Base-by-base conservation (phyloP, 2,797 vertebrate genomes). In the Mycteria americana region DNA sequence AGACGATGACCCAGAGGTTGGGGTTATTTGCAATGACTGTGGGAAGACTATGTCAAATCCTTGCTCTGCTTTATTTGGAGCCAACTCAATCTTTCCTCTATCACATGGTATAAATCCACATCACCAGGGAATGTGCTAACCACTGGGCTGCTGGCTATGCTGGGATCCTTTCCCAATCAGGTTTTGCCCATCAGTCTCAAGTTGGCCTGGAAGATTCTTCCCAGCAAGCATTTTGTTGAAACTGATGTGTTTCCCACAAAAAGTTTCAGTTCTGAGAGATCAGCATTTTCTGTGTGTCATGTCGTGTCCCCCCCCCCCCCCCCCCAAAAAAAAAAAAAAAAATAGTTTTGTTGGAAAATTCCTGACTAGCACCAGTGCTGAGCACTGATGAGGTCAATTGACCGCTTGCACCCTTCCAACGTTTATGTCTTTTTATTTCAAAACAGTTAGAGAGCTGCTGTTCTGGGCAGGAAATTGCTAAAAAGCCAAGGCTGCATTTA, bases 401-500 rank as follows among this genome's bases (percentile, higher is more conserved):
- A 74, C 79, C 5, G 1, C 75, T 93, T 89, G 46, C 73, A 88
- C 69, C 84, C 62, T 85, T 86, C 78, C 85, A 96, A 76, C 8
- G 3, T 93, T 83, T 68, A 62, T 85, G 70, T 78, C 76, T 94
- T 88, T 94, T 81, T 88, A 91, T 96, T 97, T 96, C 89, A 94
- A 75, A 94, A 87, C 82, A 74, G 43, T 82, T 77, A 63, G 60
- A 94, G 73, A 77, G 50, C 89, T 94, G 81, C 85, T 93, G 16
- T 89, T 92, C 73, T 84, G 63, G 86, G 73, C 93, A 97, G 95
- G 94, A 95, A 96, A 96, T 92, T 93, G 88, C 86, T 95, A 78
- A 91, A 94, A 93, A 88, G 37, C 76, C 45, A 39, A 54, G 39
- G 63, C 57, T 85, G 76, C 73, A 31, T 83, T 92, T 85, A 76